A percentile compares a stretch with the other conserved stretches of the same genome.
Conservation (phyloP, 2,797 vertebrate species). For the Aselliscus stoliczkanus region DNA sequence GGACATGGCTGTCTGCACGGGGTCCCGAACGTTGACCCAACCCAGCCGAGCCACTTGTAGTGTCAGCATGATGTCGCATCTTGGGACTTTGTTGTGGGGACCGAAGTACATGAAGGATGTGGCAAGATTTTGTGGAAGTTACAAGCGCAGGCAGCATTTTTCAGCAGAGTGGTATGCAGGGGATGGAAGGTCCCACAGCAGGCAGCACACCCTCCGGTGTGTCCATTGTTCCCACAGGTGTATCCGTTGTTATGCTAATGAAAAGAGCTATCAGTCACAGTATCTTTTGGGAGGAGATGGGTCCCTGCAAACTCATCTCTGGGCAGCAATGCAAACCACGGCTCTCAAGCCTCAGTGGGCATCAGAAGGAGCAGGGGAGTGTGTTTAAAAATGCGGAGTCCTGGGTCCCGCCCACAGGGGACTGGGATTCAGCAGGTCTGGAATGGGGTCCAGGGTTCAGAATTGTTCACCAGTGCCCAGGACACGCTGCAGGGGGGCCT, state of each 20-base stretch:
- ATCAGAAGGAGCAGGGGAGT: neutral
- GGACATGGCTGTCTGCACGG: neutral
- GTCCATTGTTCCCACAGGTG: fast-evolving
- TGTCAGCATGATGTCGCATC: fast-evolving
- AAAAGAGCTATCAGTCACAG: too few species aligned
- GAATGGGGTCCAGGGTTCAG: neutral
- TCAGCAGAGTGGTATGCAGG: too few species aligned
- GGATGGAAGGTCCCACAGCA: neutral
- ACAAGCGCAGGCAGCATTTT: neutral
- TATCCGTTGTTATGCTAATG: neutral
- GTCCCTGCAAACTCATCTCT: neutral
- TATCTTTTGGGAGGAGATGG: neutral
- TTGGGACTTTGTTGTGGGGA: neutral
- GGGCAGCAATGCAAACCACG: neutral
- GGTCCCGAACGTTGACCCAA: neutral
- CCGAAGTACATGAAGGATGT: neutral
- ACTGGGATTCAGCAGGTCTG: too few species aligned
- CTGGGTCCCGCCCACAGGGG: fast-evolving
- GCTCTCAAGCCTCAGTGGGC: too few species aligned
- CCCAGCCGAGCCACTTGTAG: fast-evolving
- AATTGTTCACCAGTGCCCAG: fast-evolving
- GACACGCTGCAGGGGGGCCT: neutral
- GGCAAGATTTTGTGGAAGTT: neutral
- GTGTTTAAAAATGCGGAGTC: neutral
- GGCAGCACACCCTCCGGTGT: too few species aligned